Base-by-base conservation (phyloP, 1,140 invertebrate genomes). In the Drosophila busckii region DNA sequence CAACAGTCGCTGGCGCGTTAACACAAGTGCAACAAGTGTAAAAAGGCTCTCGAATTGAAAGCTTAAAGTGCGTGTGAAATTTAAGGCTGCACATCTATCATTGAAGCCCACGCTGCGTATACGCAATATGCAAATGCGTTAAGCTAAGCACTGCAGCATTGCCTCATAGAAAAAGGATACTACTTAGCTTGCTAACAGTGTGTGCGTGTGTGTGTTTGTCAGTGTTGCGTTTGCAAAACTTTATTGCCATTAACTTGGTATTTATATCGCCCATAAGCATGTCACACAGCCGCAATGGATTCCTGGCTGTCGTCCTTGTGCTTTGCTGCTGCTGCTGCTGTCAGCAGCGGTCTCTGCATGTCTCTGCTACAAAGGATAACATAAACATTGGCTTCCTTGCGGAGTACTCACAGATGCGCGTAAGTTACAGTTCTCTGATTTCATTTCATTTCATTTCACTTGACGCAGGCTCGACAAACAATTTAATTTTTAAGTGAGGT, bases 311-410 rank as follows among this genome's bases (percentile, higher is more conserved):
- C 26, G 2, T 49, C 8, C 48, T 41, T 19, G n/a, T 46, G 13
- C n/a, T n/a, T n/a, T n/a, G 32, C 20, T 7, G 23, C 26, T 8
- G 34, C 17, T 2, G 31, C 45, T 53, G 2, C 34, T 63, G 17
- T 38, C 48, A 32, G 40, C 55, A 42, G 25, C 20, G 55, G 20
- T 35, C 32, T 23, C 10, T 10, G 3, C 4, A 23, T 38, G 35
- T 16, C 25, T 10, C 20, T 7, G 54, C 40, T 20, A 19, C 45
- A 5, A 32, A 53, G 28, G 70, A 85, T 22, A 85, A 68, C n/a
- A 85, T 85, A 73, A 71, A 73, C 66, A 85, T 85, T 69, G 82
- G 75, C 61, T 85, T 85, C 68, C 64, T 85, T 1, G 82, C 82
- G 5, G 82, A 85, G 63, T 85, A 85, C 15, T 80, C 75, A 8